Evolutionary conservation across 2,888 invertebrate genomes (phyloP), one percentile per base, ranked within the genome.

Genomic region (Spilosoma lubricipeda): DNA sequence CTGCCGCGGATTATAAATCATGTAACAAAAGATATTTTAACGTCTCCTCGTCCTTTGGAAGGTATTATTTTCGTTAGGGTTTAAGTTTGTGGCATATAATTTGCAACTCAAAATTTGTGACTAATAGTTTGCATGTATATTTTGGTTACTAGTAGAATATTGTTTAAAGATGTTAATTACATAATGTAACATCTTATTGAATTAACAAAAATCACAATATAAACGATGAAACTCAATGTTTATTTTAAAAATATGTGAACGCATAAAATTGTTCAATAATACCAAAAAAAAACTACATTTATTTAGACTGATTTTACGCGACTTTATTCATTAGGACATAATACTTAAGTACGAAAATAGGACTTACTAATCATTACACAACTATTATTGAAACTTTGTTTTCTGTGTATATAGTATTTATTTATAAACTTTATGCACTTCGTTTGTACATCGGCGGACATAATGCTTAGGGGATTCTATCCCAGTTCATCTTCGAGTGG

Each of bases 21-120:
- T 80, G 71, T 77, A 77, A 85, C 84, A 84, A 84, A 80, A 76
- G 81, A 78, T 84, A 80, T 78, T 82, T 85, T 78, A 79, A 80
- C 76, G 70, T 83, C 82, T 75, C 78, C 73, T 83, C 79, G 77
- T 75, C 66, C 36, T 72, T 33, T 33, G 67, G 18, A 11, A 63
- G 39, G 64, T 30, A 18, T 45, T 36, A 30, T 48, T 52, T 67
- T 52, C 67, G 52, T 70, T 64, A 67, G n/a, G 33, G 20, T 67
- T 13, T 67, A n/a, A 33, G 23, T 70, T 67, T 71, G 48, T 71
- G 39, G 13, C 27, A 20, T 30, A 63, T n/a, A 63, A 27, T 70
- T 63, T 65, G 71, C 20, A 20, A 48, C 72, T 67, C 7, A 68
- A 1, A 48, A n/a, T 73, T 64, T 48, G 68, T 45, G 18, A n/a